Base-by-base conservation (phyloP, 2,113 vertebrate species). In the Theristicus caerulescens region DNA sequence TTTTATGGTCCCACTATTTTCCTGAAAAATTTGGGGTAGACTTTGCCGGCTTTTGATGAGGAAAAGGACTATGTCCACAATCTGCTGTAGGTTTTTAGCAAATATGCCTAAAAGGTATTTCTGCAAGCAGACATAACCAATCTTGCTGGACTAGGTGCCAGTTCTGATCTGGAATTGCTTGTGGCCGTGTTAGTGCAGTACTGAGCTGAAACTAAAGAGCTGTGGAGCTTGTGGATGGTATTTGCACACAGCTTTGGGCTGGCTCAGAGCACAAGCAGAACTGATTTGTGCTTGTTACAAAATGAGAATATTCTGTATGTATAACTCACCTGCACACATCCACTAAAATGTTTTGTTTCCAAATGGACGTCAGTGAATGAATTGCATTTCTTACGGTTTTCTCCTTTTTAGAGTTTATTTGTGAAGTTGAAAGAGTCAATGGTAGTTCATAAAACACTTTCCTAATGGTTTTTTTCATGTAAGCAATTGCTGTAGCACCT, bases 111-210 rank as follows among this genome's bases (percentile, higher is more conserved):
- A 74, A 46, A 82, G 24, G 16, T 27, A 6, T 79, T 93, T 90
- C 42, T 82, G 11, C 21, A 49, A 46, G 25, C 40, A 86, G 18
- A 18, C 16, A 2, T 16, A 34, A 55, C 44, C 24, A 27, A 29
- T 59, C 32, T 57, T 82, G n/a, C 52, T 65, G 40, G 25, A 24
- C 11, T 79, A 9, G 4, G 31, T 65, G 66, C 29, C 47, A 2
- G 11, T 24, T 62, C 19, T 70, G 24, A 24, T 49, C 36, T 88
- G 59, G 31, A 70, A 32, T 26, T 55, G 22, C 42, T 86, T 87
- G 34, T 61, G 70, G 31, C 59, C 2, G 0, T n/a, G 16, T 62
- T 46, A 58, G 14, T 0, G 0, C 40, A 42, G n/a, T 0, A 0
- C 51, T 74, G 32, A 86, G 31, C 42, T 85, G 65, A 59, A 59